phyloP scores from a whole-genome alignment of 2,888 invertebrate genomes.

The Girardia tigrina region DNA sequence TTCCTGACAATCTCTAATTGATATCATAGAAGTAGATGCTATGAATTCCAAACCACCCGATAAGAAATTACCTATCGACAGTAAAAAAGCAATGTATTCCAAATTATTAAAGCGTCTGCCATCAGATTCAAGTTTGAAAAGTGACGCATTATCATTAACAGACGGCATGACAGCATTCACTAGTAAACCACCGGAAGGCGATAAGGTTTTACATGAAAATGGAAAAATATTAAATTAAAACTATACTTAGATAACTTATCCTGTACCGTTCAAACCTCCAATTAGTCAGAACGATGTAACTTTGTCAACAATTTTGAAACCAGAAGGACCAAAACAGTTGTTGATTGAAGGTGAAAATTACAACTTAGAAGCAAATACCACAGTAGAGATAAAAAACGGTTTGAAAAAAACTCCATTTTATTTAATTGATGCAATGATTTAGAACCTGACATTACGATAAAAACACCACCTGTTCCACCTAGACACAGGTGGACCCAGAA shows the following conservation, averaged over 20 bases:
- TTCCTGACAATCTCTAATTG: neutral
- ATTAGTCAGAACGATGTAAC: neutral
- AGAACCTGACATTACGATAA: neutral
- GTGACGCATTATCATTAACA: slow-evolving; percentile 3
- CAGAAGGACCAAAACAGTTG: slow-evolving; percentile 8
- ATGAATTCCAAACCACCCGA: neutral
- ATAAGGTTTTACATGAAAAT: neutral
- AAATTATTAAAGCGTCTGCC: neutral
- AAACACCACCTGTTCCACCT: neutral
- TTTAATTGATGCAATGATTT: too few relatives aligned
- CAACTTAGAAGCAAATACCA: too few relatives aligned
- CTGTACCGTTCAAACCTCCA: neutral
- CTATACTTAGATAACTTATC: neutral
- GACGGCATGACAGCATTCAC: slow-evolving; percentile 15
- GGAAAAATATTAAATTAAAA: neutral
- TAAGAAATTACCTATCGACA: neutral
- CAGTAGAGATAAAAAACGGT: too few relatives aligned
- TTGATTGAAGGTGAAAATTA: neutral
- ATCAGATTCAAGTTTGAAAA: slow-evolving; percentile 11
- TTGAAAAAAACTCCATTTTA: too few relatives aligned
- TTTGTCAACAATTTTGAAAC: neutral
- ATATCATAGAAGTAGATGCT: neutral
- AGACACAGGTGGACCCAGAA: neutral
- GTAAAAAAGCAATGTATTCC: neutral
- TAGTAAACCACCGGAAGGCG: slow-evolving; percentile 13